Base-by-base conservation (phyloP, 2,113 vertebrate species). In the Piaya cayana region DNA sequence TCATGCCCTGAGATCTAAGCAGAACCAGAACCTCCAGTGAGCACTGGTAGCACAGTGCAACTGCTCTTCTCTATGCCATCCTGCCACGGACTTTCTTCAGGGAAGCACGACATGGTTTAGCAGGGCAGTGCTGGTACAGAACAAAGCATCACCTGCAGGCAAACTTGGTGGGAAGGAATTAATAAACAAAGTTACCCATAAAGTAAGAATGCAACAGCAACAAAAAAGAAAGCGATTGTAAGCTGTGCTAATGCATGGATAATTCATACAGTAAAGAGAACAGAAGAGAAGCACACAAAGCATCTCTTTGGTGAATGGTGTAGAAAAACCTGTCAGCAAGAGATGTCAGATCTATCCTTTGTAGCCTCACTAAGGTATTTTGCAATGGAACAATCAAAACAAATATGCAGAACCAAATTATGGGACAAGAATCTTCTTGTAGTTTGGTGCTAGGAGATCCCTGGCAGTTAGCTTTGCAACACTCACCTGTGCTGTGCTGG, bases 301-400 rank as follows among this genome's bases (percentile, higher is more conserved):
- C 76, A 37, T 29, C 60, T 34, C 86, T 90, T 86, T 65, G 58
- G 76, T 84, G 75, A 86, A 81, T 25, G 39, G 30, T 39, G 52
- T 32, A 86, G 90, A 75, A 94, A 90, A 93, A 39, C 65, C 68
- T 92, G 72, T 86, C 90, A 95, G 82, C 76, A 75, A 34, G n/a
- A 71, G 88, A 77, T 90, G 82, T 86, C 95, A 92, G 21, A 79
- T 50, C 56, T 3, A 83, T 42, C 69, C 77, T 96, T 88, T 92
- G 80, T 86, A 93, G 90, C 62, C 86, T 82, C 43, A 29, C 47
- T 58, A 80, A 71, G 60, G 82, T 88, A 74, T 78, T 86, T 78
- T 86, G 90, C 72, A 72, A 72, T 29, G 39, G 72, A 81, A 86
- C 68, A 92, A 82, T 64, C 76, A 86, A 75, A 87, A 89, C 76